Evolutionary conservation across 1,140 invertebrate genomes (phyloP).

Genomic region (Eumaeus atala): DNA sequence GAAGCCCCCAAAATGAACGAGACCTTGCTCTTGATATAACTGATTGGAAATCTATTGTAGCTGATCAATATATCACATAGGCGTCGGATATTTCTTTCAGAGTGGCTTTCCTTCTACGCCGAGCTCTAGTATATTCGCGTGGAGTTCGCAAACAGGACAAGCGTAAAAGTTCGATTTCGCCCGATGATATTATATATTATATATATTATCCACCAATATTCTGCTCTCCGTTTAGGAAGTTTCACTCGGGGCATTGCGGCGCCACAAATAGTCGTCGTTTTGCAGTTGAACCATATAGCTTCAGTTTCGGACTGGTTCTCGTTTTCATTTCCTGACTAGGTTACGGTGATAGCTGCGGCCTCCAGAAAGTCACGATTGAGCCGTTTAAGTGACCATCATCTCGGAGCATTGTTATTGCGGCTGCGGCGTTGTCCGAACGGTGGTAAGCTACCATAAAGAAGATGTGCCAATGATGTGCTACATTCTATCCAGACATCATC

Average conservation of each 20-base stretch:
- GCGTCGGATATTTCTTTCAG: slow-evolving; percentile 5
- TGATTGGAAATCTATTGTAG: slow-evolving; percentile 16
- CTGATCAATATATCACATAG: slow-evolving; percentile 16
- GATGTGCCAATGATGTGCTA: slow-evolving; percentile 45
- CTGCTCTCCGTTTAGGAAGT: slow-evolving; percentile 2
- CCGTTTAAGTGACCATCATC: slow-evolving; percentile 22
- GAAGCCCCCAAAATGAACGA: slow-evolving; percentile 19
- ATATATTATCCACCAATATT: slow-evolving; percentile 51
- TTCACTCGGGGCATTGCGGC: slow-evolving; percentile 22
- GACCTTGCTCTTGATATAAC: slow-evolving; percentile 23
- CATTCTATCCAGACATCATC: too few species aligned
- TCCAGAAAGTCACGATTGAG: slow-evolving; percentile 20
- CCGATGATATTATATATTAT: too few species aligned
- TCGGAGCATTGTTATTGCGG: slow-evolving; percentile 17
- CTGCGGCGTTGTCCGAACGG: slow-evolving; percentile 9
- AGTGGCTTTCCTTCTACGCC: slow-evolving; percentile 11
- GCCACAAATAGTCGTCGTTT: slow-evolving; percentile 22
- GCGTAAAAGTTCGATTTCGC: slow-evolving; percentile 32
- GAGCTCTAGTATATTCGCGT: slow-evolving; percentile 16
- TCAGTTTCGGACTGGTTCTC: slow-evolving; percentile 10
- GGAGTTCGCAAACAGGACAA: slow-evolving; percentile 25
- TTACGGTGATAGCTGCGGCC: slow-evolving; percentile 18
- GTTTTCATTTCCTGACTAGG: background rate
- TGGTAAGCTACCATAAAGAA: slow-evolving; percentile 6
- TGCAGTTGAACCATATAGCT: slow-evolving; percentile 5